Percentiles rank a stretch among this genome's conserved stretches.
Evolutionary conservation across 2,888 invertebrate genomes (phyloP).

Genomic region (Biston betularia): DNA sequence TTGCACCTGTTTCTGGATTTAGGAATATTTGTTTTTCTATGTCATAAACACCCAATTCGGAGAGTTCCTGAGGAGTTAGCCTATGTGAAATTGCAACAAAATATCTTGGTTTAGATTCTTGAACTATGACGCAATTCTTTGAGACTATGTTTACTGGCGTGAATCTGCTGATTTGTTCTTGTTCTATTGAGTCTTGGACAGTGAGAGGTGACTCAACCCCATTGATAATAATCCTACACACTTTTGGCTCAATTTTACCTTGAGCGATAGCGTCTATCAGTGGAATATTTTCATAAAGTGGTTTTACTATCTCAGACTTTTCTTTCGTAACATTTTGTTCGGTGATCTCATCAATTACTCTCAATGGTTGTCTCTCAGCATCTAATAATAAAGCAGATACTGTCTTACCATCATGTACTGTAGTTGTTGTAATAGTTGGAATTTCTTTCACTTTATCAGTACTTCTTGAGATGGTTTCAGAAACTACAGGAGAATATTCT

Average conservation of each 20-base stretch:
- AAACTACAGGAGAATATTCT: constrained; percentile 52
- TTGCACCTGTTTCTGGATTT: constrained; percentile 92
- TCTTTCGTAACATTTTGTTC: constrained; percentile 77
- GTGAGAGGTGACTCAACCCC: constrained; percentile 87
- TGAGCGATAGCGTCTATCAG: constrained; percentile 88
- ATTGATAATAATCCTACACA: constrained; percentile 87
- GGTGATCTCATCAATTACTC: constrained; percentile 80
- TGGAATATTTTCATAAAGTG: constrained; percentile 79
- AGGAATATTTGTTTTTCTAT: constrained; percentile 90
- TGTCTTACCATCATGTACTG: constrained; percentile 63
- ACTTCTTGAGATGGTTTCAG: constrained; percentile 48
- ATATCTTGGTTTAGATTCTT: constrained; percentile 83
- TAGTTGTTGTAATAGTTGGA: constrained; percentile 43
- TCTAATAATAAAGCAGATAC: constrained; percentile 76
- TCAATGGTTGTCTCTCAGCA: constrained; percentile 77
- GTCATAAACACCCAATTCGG: constrained; percentile 92
- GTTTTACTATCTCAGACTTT: constrained; percentile 60
- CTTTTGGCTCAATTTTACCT: constrained; percentile 88
- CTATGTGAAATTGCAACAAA: constrained; percentile 86
- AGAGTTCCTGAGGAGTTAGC: constrained; percentile 89
- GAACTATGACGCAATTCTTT: constrained; percentile 87
- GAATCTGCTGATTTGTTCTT: constrained; percentile 88
- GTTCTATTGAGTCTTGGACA: constrained; percentile 90
- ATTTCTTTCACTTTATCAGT: constrained; percentile 53
- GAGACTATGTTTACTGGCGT: constrained; percentile 89